These are phyloP conservation scores for Uromys caudimaculatus DNA, from an alignment of 2,797 vertebrate species.

Conservation along the genomic window DNA sequence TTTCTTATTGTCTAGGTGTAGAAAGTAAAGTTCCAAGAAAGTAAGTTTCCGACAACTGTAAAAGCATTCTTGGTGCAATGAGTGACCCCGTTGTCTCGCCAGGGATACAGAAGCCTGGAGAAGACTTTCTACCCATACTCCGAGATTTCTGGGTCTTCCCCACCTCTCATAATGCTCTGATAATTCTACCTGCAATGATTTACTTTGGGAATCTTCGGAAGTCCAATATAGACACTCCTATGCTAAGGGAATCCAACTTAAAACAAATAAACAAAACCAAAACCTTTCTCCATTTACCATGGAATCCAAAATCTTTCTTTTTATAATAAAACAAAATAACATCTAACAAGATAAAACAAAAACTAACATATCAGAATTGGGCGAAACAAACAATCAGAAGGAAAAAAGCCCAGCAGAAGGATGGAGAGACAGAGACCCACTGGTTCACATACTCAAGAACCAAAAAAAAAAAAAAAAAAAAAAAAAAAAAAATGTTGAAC, in stretches of 20 bases:
- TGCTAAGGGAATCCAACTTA: not conserved
- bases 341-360: not conserved
- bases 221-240: not conserved
- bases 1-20: constrained; percentile 21
- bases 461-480: not conserved
- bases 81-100: not conserved
- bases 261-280: not conserved
- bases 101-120: not conserved
- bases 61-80: not conserved
- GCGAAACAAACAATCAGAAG: not conserved
- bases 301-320: not conserved
- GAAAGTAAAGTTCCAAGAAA: not conserved
- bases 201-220: constrained; percentile 8
- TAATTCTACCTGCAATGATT: not conserved
- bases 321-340: not conserved
- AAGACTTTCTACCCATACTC: not conserved
- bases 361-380: not conserved
- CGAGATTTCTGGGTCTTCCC: not conserved
- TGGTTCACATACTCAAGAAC: not conserved
- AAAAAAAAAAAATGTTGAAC: not conserved
- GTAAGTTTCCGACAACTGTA: not conserved
- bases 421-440: not conserved
- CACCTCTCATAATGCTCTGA: not conserved
- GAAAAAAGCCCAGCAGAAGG: not conserved
- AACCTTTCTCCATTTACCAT: not conserved